phyloP scores from a whole-genome alignment of 2,113 vertebrate species.

The Panthera tigris region DNA sequence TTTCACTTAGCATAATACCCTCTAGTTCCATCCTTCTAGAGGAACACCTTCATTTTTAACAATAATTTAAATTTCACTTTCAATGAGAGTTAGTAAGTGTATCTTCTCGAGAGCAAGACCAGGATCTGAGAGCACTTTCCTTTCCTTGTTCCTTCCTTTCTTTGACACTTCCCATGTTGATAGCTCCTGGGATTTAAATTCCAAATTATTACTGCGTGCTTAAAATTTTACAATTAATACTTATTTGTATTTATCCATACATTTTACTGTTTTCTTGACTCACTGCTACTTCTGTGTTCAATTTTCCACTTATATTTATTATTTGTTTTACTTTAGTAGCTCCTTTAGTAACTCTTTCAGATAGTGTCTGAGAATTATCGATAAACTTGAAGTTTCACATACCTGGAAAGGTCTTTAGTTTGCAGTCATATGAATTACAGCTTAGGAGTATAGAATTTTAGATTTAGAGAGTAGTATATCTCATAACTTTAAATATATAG shows the following conservation, averaged over 20 bases:
- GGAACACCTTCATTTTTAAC: not conserved
- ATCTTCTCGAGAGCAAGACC: not conserved
- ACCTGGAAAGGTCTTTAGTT: not conserved
- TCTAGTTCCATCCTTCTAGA: not conserved
- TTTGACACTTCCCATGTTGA: not conserved
- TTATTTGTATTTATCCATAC: not conserved
- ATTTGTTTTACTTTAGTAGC: not conserved
- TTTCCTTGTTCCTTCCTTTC: constrained; percentile 3
- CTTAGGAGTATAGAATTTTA: not conserved
- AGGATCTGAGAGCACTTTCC: not conserved
- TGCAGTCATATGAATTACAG: not conserved
- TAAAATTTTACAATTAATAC: not conserved
- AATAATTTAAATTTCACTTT: constrained; percentile 5
- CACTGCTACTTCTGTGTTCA: not conserved
- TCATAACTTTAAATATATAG: not conserved
- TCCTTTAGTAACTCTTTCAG: not conserved
- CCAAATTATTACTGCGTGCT: not conserved
- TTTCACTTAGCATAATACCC: too few relatives aligned
- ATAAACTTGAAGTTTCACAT: not conserved
- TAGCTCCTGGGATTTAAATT: not conserved
- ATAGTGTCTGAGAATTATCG: not conserved
- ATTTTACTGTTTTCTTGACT: not conserved
- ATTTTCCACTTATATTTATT: not conserved
- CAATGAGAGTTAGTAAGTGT: not conserved
- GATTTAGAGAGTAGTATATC: not conserved